These are phyloP conservation scores for Chrysaora quinquecirrha DNA, from an alignment of 30 jellyfish, hydroid and myxozoan species.

Conservation along the genomic window DNA sequence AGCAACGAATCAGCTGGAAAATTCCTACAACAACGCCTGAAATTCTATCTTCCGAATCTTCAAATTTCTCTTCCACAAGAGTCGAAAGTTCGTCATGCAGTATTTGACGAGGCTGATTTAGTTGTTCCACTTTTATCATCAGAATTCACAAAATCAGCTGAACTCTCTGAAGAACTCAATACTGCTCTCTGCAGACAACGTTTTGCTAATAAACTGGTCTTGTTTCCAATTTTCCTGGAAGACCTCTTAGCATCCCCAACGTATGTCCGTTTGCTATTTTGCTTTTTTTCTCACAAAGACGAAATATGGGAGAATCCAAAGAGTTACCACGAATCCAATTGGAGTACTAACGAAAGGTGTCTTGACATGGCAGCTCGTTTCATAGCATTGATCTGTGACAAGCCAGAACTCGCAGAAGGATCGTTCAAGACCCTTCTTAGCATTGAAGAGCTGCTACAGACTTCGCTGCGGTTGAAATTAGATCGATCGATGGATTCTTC, in stretches of 20 bases:
- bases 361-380: constrained; percentile 47
- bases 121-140: constrained; percentile 41
- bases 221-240: constrained; percentile 28
- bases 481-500: constrained; percentile 14
- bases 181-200: constrained; percentile 66
- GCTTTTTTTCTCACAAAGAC: constrained; percentile 33
- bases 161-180: constrained; percentile 48
- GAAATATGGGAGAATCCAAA: constrained; percentile 32
- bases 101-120: constrained; percentile 56
- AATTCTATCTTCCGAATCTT: neutral
- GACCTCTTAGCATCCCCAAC: constrained; percentile 29
- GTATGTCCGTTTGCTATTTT: constrained; percentile 15
- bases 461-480: constrained; percentile 43
- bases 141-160: constrained; percentile 24
- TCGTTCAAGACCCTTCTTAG: constrained; percentile 42
- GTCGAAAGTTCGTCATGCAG: constrained; percentile 19
- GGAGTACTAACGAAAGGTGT: constrained; percentile 14
- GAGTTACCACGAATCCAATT: neutral
- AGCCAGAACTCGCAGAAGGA: constrained; percentile 1
- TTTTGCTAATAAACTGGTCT: constrained; percentile 30
- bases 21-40: constrained; percentile 25
- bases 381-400: constrained; percentile 20
- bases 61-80: constrained; percentile 30
- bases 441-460: constrained; percentile 16
- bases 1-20: neutral